Percentiles rank a stretch among this genome's conserved stretches.
Evolutionary conservation across 2,797 vertebrate species (phyloP).

Genomic region (Trachops cirrhosus): DNA sequence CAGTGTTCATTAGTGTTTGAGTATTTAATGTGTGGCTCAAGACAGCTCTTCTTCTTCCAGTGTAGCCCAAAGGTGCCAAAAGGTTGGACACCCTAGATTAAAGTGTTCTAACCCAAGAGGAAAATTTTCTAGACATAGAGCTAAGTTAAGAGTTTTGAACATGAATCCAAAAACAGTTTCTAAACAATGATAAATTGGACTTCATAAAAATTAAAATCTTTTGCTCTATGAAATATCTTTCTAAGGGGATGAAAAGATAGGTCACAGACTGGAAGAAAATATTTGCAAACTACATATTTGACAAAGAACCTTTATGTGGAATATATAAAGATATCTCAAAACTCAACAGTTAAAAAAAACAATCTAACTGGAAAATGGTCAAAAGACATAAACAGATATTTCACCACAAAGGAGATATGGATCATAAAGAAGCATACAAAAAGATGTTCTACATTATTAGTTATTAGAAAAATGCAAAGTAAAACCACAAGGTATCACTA

Average conservation of each 20-base stretch:
- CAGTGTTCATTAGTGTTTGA: too few relatives aligned
- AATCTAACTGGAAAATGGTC: neutral
- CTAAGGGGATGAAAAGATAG: neutral
- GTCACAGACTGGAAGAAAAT: neutral
- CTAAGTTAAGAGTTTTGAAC: neutral
- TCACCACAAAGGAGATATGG: neutral
- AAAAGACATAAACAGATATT: neutral
- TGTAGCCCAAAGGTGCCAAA: too few relatives aligned
- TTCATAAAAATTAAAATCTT: neutral
- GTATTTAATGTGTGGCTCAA: too few relatives aligned
- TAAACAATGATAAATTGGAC: neutral
- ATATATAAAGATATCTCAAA: conserved; percentile 1
- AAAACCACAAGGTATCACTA: neutral
- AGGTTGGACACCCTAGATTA: neutral
- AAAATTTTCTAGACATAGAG: neutral
- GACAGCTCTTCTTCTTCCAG: too few relatives aligned
- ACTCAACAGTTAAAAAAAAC: neutral
- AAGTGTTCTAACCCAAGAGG: neutral
- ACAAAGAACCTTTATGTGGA: neutral
- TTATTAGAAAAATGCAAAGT: neutral
- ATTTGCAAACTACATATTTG: conserved; percentile 3
- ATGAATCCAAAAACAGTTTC: neutral
- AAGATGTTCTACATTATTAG: neutral
- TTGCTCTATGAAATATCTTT: conserved; percentile 7
- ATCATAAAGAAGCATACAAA: neutral